These are phyloP conservation scores for Ophraella communa DNA, from an alignment of 2,888 invertebrate genomes.

Conservation along the genomic window DNA sequence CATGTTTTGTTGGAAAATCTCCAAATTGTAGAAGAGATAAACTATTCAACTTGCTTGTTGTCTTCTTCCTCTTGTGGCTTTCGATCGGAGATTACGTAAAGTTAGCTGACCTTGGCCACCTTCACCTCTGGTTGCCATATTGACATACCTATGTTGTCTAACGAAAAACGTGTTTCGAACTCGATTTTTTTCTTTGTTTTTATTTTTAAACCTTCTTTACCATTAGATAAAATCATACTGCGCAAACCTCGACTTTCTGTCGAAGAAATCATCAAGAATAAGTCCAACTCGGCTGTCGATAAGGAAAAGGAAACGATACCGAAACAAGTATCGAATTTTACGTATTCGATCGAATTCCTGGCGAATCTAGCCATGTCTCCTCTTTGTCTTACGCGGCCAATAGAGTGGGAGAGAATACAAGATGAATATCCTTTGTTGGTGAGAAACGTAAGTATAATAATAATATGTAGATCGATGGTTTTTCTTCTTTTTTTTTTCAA, in stretches of 20 bases:
- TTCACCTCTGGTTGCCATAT: too few relatives aligned
- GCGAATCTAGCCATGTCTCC: slow-evolving; percentile 65
- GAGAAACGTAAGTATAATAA: slow-evolving; percentile 47
- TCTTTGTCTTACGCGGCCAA: slow-evolving; percentile 62
- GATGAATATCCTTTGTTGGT: slow-evolving; percentile 63
- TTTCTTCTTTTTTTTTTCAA: neutral
- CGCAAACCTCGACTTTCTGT: slow-evolving; percentile 54
- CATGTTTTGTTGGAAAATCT: too few relatives aligned
- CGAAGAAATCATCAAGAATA: slow-evolving; percentile 54
- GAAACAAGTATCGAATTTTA: slow-evolving; percentile 24
- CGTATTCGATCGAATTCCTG: slow-evolving; percentile 61
- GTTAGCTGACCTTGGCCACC: too few relatives aligned
- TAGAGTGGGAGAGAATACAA: slow-evolving; percentile 63
- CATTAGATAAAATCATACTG: slow-evolving; percentile 45
- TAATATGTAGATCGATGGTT: too few relatives aligned
- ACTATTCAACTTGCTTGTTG: too few relatives aligned
- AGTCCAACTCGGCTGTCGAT: slow-evolving; percentile 38
- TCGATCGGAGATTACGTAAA: too few relatives aligned
- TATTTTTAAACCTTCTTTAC: neutral
- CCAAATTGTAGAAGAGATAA: too few relatives aligned
- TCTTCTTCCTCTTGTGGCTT: too few relatives aligned
- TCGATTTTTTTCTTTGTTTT: neutral
- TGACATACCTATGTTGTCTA: too few relatives aligned
- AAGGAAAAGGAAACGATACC: slow-evolving; percentile 29
- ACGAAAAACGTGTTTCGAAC: too few relatives aligned